Base-by-base conservation (phyloP, 2,888 invertebrate genomes). In the Oxytorus armatus region DNA sequence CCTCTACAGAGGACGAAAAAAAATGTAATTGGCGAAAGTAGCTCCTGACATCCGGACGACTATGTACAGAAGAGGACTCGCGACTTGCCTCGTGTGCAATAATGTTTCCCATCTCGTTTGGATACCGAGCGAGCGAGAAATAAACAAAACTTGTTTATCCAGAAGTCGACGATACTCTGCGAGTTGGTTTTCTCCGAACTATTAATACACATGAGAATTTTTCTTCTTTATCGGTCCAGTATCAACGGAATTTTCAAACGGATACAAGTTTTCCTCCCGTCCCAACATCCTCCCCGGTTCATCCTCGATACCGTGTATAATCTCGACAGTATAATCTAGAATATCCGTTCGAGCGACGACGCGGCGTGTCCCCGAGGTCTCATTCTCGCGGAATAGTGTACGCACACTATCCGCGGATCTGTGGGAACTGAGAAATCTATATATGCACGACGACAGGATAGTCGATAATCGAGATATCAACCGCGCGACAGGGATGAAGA, bases 391-490 rank as follows among this genome's bases (percentile, higher is more conserved):
- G 59, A 66, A 79, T 66, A 49, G 5, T n/a, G n/a, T 11, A 47
- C 36, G 23, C 39, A 77, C 36, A 39, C 51, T 25, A 25, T 36
- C 18, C 29, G 42, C 18, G 53, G 44, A 59, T 14, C 29, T 51
- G 36, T 49, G 14, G 39, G 21, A 53, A 72, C 47, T 49, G 63
- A 23, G 66, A 66, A 70, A 72, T 70, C 66, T 57, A 77, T n/a
- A n/a, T n/a, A n/a, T 79, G 63, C 76, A n/a, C 68, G 74, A 47
- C 72, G 77, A 77, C 77, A 65, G 82, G 65, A 82, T 77, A 73
- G 73, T 55, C 84, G 83, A 83, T 84, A 85, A 85, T 85, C 77
- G 82, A 85, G 84, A 85, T 83, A 77, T 49, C 68, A 78, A 72
- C 65, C 76, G 59, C 36, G 63, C 11, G 59, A 65, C 55, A 55